Percentiles rank a stretch among this genome's conserved stretches.
Conservation (phyloP, 2,797 vertebrate species). For the Coracias cyanogaster region DNA sequence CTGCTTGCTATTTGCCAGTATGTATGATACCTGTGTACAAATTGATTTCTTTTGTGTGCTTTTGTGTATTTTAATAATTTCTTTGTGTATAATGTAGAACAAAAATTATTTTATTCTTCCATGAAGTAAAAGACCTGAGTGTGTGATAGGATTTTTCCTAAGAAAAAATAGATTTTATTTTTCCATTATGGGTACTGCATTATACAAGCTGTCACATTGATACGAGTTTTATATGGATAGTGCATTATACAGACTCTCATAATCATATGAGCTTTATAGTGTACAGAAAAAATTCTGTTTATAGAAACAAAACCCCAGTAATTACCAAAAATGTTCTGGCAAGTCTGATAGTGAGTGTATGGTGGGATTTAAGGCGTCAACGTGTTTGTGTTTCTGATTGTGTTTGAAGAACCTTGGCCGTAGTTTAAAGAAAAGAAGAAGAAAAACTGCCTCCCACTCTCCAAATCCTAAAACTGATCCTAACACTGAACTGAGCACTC, state of each 20-base stretch:
- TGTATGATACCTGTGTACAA: constrained; percentile 28
- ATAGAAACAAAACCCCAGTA: background rate
- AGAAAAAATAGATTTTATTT: background rate
- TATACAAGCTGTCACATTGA: background rate
- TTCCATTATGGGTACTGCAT: background rate
- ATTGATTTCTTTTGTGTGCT: background rate
- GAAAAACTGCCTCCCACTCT: background rate
- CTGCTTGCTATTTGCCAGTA: constrained; percentile 96
- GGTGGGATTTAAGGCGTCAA: background rate
- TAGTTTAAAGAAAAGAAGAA: no score
- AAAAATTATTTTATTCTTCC: background rate
- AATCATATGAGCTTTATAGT: background rate
- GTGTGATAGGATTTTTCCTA: background rate
- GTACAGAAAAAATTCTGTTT: background rate
- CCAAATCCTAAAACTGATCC: background rate
- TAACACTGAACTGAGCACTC: background rate
- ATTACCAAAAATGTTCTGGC: background rate
- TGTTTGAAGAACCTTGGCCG: background rate
- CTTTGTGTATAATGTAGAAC: background rate
- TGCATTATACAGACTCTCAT: background rate
- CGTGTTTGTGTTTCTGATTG: background rate
- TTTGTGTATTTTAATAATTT: background rate
- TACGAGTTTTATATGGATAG: background rate
- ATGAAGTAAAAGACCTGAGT: background rate
- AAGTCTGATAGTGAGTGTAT: background rate